These are phyloP conservation scores for Baryphthengus martii DNA, from an alignment of 2,113 vertebrate species.

Conservation along the genomic window DNA sequence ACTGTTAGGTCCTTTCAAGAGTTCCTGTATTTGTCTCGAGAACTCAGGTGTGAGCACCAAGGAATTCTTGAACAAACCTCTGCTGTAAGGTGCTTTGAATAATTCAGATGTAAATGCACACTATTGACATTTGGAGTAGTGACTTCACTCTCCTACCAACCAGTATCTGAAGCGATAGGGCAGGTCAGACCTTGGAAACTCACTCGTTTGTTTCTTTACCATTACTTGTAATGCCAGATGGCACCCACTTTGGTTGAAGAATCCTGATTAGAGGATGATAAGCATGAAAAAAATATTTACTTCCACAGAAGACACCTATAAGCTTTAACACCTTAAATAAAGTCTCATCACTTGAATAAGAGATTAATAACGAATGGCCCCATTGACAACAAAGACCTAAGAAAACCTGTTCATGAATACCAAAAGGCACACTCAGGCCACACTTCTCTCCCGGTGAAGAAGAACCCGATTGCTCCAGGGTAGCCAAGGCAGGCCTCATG, in stretches of 20 bases:
- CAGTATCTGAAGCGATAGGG: rapidly evolving
- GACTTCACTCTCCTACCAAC: neutral
- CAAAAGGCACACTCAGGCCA: neutral
- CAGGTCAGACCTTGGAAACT: neutral
- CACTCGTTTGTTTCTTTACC: neutral
- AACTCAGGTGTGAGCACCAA: neutral
- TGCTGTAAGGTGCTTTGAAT: neutral
- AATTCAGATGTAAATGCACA: neutral
- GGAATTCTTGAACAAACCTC: neutral
- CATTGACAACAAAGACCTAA: neutral
- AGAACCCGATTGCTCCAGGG: rapidly evolving
- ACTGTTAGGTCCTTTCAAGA: neutral
- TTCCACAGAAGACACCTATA: neutral
- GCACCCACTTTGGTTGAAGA: neutral
- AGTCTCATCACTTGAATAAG: neutral
- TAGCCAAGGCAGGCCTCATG: neutral
- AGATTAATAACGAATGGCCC: neutral
- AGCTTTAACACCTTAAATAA: neutral
- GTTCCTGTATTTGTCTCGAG: rapidly evolving
- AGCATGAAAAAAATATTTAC: neutral
- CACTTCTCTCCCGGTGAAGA: neutral
- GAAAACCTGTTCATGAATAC: neutral
- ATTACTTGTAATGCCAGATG: neutral
- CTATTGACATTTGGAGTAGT: neutral
- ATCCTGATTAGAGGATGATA: neutral